Percentiles rank a stretch among this genome's conserved stretches.
These are phyloP conservation scores for Vanessa tameamea DNA, from an alignment of 1,140 invertebrate genomes.

Conservation along the genomic window DNA sequence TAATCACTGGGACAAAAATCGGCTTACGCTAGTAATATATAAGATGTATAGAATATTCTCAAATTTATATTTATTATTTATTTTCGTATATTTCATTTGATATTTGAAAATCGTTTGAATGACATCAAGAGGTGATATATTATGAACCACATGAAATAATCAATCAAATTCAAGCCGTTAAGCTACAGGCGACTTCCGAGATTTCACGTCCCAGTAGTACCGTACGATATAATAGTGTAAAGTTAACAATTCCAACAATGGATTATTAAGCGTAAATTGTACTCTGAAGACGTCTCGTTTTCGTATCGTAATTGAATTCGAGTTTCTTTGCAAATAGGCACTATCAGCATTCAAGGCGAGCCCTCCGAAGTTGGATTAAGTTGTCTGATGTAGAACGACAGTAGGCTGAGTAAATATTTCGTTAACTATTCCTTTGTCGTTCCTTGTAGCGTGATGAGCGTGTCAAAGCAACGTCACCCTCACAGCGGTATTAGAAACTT, in stretches of 20 bases:
- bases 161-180: neutral
- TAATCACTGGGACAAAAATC: no score
- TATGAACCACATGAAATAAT: neutral
- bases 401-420: constrained; percentile 55
- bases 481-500: neutral
- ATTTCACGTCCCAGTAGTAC: neutral
- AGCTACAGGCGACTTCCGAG: neutral
- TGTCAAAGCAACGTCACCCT: constrained; percentile 42
- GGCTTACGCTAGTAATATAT: no score
- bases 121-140: no score
- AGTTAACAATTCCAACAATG: neutral
- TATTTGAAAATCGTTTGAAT: no score
- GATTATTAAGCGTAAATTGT: constrained; percentile 8
- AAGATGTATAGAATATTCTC: no score
- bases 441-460: constrained; percentile 51
- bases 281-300: neutral
- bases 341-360: constrained; percentile 35
- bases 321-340: constrained; percentile 14
- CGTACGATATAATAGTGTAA: neutral
- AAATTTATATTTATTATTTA: no score
- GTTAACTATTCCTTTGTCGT: constrained; percentile 67
- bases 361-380: constrained; percentile 41
- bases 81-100: no score
- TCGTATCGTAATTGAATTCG: constrained; percentile 20
- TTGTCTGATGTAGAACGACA: constrained; percentile 32